phyloP scores from a whole-genome alignment of 2,797 vertebrate species.

The Gobio occitaniae region DNA sequence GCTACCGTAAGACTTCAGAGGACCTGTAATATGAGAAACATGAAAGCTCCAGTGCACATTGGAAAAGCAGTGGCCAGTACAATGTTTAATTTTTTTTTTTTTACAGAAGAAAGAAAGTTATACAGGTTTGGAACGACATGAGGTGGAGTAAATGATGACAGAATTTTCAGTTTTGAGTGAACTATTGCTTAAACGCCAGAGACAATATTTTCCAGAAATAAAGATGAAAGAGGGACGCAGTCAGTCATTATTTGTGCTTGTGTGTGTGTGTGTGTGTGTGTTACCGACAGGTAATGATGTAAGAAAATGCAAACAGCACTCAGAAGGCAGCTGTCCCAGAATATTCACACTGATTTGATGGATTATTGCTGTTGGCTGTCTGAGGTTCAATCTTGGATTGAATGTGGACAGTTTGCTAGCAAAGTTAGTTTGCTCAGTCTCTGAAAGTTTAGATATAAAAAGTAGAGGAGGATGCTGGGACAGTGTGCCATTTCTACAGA shows the following conservation, averaged over 20 bases:
- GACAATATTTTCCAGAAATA: slow-evolving; percentile 51
- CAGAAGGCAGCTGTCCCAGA: slow-evolving; percentile 46
- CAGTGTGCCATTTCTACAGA: background rate
- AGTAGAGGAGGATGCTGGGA: slow-evolving; percentile 3
- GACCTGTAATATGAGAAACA: background rate
- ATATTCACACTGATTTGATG: slow-evolving; percentile 53
- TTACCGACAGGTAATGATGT: slow-evolving; percentile 50
- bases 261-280: slow-evolving; percentile 3
- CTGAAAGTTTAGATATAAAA: slow-evolving; percentile 20
- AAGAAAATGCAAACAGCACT: slow-evolving; percentile 53
- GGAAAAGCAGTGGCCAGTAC: background rate
- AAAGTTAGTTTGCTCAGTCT: slow-evolving; percentile 32
- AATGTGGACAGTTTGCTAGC: slow-evolving; percentile 24
- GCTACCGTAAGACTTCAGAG: background rate
- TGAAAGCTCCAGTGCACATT: background rate
- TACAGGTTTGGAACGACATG: background rate
- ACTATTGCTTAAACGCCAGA: slow-evolving; percentile 8
- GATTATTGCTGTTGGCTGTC: slow-evolving; percentile 54
- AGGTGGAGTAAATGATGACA: background rate
- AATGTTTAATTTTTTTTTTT: background rate
- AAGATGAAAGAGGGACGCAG: slow-evolving; percentile 47
- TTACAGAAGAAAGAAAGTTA: background rate
- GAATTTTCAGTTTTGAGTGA: background rate
- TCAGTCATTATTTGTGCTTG: slow-evolving; percentile 18
- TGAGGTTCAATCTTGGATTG: slow-evolving; percentile 30